A percentile compares a stretch with the other conserved stretches of the same genome.
Conservation (phyloP, 2,888 invertebrate genomes). For the Amitus sp. region DNA sequence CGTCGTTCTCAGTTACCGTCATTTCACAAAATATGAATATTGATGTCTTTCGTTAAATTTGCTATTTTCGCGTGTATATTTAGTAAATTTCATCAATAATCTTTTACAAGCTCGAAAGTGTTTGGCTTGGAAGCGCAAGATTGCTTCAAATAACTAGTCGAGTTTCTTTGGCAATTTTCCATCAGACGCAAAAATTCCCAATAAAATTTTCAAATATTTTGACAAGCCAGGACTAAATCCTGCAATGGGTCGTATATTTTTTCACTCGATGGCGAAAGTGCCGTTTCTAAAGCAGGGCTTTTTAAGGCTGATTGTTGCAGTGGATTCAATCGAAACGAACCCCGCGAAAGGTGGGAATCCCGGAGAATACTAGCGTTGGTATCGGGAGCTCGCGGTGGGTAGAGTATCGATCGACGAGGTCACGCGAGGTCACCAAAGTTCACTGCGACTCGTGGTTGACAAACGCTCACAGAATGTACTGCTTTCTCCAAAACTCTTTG, state of each 20-base stretch:
- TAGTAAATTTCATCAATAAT: not conserved
- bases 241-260: too few species aligned
- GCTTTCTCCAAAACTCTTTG: conserved; percentile 10
- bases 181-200: too few species aligned
- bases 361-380: conserved; percentile 22
- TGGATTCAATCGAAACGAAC: conserved; percentile 21
- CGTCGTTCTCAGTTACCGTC: not conserved
- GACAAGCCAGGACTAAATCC: too few species aligned
- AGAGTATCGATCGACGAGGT: conserved; percentile 62
- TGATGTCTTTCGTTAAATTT: not conserved
- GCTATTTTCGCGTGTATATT: not conserved
- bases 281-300: too few species aligned
- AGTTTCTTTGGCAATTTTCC: too few species aligned
- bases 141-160: not conserved
- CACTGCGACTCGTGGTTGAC: conserved; percentile 56
- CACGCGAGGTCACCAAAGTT: conserved; percentile 62
- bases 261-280: too few species aligned
- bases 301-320: too few species aligned
- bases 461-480: conserved; percentile 36
- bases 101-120: not conserved
- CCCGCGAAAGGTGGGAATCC: conserved; percentile 29
- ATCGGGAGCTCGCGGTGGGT: conserved; percentile 43
- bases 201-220: too few species aligned
- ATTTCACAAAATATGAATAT: conserved; percentile 2
- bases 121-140: not conserved